Evolutionary conservation across 1,140 invertebrate genomes (phyloP), one percentile per base, ranked within the genome.

Genomic region (Achatina immaculata): DNA sequence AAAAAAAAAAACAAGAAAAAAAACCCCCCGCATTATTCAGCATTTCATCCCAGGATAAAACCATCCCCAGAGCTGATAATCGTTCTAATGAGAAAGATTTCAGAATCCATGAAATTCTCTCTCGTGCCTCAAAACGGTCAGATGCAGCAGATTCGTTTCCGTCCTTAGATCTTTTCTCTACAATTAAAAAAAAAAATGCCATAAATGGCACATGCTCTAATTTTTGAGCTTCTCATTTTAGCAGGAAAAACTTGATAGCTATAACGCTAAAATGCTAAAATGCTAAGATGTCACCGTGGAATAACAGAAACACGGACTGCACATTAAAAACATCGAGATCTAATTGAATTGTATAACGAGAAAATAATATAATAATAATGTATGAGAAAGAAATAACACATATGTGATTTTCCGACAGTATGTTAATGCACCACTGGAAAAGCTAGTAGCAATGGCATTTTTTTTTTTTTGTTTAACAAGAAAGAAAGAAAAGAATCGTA

Each of bases 11-110:
- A n/a, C n/a, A n/a, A n/a, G n/a, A n/a, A n/a, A n/a, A n/a, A n/a
- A n/a, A n/a, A n/a, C n/a, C n/a, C n/a, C n/a, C 31, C 28, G 58
- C 31, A 31, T 62, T 62, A 62, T 62, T 62, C 28, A n/a, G 6
- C 58, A n/a, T 62, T 62, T 28, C 58, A 62, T 62, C 58, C 4
- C 16, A 2, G n/a, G 58, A 62, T 62, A 62, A 62, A 62, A 62
- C 58, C 2, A 62, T 31, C 16, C n/a, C 28, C 58, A 62, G 31
- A n/a, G 31, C n/a, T 31, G 58, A 62, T 62, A 62, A 62, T 62
- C 58, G 58, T 34, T 62, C 58, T 62, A 62, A 62, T 62, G 58
- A 62, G 58, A 62, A 62, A 31, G 58, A 62, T 62, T 62, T 31
- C 4, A 62, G 58, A 62, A 6, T 62, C n/a, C 58, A 62, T 62